Conservation (phyloP, 2,888 invertebrate species). For the Odontocerum albicorne region DNA sequence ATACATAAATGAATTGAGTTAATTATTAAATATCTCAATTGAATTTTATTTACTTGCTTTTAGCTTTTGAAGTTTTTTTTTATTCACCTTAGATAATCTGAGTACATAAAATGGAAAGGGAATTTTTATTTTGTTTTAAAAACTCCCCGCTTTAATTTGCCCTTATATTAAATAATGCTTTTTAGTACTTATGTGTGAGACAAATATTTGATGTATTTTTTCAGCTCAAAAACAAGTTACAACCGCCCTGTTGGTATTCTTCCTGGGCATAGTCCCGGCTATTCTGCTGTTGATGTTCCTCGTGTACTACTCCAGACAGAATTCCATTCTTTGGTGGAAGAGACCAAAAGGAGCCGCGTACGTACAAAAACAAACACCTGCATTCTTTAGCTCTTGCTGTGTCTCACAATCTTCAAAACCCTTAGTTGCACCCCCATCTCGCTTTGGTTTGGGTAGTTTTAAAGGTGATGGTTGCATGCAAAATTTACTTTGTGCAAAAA, state of each 20-base stretch:
- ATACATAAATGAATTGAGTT: no score
- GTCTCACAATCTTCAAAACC: neutral
- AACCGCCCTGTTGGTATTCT: constrained; percentile 82
- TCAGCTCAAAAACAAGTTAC: constrained; percentile 76
- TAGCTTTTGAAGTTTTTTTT: no score
- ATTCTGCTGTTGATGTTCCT: constrained; percentile 68
- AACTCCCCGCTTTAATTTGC: no score
- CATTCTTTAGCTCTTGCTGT: neutral
- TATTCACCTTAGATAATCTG: no score
- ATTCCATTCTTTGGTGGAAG: constrained; percentile 59
- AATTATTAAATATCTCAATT: no score
- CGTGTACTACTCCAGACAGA: constrained; percentile 74
- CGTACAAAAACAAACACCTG: constrained; percentile 43
- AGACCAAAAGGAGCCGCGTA: constrained; percentile 51
- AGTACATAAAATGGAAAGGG: no score
- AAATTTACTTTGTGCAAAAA: neutral
- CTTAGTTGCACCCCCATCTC: neutral
- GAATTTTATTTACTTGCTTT: no score
- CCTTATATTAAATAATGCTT: no score
- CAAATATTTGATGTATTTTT: constrained; percentile 40
- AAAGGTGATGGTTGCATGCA: constrained; percentile 17
- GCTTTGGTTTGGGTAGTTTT: constrained; percentile 1
- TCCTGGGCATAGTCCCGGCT: constrained; percentile 81
- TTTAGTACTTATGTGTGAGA: no score
- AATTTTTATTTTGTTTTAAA: no score